phyloP scores from a whole-genome alignment of 2,888 invertebrate genomes.

The Thelaira solivaga region DNA sequence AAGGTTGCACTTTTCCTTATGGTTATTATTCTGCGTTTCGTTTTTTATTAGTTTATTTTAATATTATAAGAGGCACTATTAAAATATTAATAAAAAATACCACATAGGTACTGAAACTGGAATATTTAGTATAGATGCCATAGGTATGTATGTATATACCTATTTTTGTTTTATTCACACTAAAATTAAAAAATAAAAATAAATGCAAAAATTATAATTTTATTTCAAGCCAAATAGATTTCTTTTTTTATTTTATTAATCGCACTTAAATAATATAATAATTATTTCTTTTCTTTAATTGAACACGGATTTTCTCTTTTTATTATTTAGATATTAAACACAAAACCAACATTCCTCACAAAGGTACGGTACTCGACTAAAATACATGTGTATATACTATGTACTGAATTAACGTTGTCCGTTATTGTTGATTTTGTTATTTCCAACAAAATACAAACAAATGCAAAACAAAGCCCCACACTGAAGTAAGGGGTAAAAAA shows the following conservation, averaged over 20 bases:
- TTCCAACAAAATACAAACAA: constrained; percentile 43
- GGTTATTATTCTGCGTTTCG: constrained; percentile 4
- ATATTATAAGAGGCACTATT: constrained; percentile 25
- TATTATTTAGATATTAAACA: neutral
- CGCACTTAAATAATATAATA: no score
- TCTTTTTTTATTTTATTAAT: no score
- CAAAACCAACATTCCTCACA: constrained; percentile 33
- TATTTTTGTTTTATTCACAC: neutral
- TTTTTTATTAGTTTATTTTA: constrained; percentile 38
- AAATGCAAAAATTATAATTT: constrained; percentile 47
- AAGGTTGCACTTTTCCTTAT: constrained; percentile 36
- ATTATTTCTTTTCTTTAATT: no score
- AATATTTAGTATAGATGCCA: no score
- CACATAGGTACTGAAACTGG: constrained; percentile 48
- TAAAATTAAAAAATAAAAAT: neutral
- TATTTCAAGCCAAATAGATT: no score
- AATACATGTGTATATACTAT: no score
- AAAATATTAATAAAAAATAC: constrained; percentile 50
- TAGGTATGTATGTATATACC: no score
- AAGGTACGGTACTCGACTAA: constrained; percentile 50
- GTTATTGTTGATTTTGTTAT: constrained; percentile 25
- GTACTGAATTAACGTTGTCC: constrained; percentile 8
- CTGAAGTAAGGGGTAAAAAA: constrained; percentile 39
- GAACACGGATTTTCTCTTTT: no score
- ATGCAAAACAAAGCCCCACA: constrained; percentile 25